phyloP scores from a whole-genome alignment of 1,140 invertebrate species.

The Holotrichia oblita region DNA sequence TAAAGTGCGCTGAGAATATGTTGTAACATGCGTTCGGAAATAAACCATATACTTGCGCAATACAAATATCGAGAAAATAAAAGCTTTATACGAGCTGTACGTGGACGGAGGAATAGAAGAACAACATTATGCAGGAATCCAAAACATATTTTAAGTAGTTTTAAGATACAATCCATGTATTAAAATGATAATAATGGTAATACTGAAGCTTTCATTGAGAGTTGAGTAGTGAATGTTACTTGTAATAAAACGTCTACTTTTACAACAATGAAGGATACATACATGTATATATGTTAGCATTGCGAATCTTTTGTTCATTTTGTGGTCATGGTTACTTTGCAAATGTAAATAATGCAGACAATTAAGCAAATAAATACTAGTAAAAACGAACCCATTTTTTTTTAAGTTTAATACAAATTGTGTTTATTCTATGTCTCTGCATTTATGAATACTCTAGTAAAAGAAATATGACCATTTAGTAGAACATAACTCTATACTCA shows the following conservation, averaged over 20 bases:
- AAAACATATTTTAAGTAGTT: background rate
- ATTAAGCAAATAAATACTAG: too few relatives aligned
- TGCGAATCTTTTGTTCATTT: too few relatives aligned
- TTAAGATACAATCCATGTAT: background rate
- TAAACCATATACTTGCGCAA: background rate
- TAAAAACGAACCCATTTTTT: too few relatives aligned
- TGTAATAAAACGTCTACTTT: background rate
- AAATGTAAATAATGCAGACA: too few relatives aligned
- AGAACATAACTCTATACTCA: too few relatives aligned
- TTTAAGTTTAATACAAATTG: too few relatives aligned
- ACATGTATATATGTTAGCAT: too few relatives aligned
- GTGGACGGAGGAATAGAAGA: background rate
- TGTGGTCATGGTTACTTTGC: too few relatives aligned
- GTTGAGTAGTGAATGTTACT: background rate
- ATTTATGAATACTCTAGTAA: too few relatives aligned
- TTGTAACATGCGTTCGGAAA: background rate
- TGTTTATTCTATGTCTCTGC: too few relatives aligned
- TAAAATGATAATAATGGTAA: background rate
- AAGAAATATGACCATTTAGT: too few relatives aligned
- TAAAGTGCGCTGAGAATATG: conserved; percentile 2
- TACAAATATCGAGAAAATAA: background rate
- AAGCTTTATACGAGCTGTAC: background rate
- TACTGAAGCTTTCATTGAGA: background rate
- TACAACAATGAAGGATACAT: too few relatives aligned
- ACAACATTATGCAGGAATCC: background rate